Evolutionary conservation across 2,888 invertebrate species (phyloP).

Genomic region (Ophion obscuratus): DNA sequence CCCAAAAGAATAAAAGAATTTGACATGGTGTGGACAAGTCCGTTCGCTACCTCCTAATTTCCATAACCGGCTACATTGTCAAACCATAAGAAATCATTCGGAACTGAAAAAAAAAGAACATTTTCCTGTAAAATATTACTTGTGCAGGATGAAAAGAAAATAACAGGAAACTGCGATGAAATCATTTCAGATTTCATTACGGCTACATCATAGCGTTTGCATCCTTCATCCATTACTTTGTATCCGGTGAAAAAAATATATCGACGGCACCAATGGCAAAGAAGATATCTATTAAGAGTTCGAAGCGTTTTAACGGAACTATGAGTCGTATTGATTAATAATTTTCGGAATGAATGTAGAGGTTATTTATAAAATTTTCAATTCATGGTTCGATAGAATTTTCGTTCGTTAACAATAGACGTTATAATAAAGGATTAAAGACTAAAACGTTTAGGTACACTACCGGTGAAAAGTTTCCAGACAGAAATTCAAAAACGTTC

Average conservation of each 20-base stretch:
- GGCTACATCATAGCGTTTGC: not conserved
- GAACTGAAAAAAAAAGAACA: not conserved
- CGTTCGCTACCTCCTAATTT: not conserved
- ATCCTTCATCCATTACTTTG: not conserved
- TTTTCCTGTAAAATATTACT: slow-evolving; percentile 11
- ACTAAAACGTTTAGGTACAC: not conserved
- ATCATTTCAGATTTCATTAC: not conserved
- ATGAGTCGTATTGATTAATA: not conserved
- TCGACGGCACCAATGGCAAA: not conserved
- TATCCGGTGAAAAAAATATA: not conserved
- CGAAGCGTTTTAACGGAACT: not conserved
- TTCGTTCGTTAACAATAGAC: not conserved
- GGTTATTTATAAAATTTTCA: not conserved
- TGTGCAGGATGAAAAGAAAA: slow-evolving; percentile 33
- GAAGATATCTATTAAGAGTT: not conserved
- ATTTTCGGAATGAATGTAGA: not conserved
- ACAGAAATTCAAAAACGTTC: too few species aligned
- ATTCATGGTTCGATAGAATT: not conserved
- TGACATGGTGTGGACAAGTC: too few species aligned
- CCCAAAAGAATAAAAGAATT: too few species aligned
- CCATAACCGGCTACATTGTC: slow-evolving; percentile 16
- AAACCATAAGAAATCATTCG: slow-evolving; percentile 1
- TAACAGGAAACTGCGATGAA: not conserved
- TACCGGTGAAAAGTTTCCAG: too few species aligned
- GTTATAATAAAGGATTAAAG: not conserved